Percentiles rank a stretch among this genome's conserved stretches.
These are phyloP conservation scores for Lithophane leautieri DNA, from an alignment of 2,888 invertebrate species.

Conservation along the genomic window DNA sequence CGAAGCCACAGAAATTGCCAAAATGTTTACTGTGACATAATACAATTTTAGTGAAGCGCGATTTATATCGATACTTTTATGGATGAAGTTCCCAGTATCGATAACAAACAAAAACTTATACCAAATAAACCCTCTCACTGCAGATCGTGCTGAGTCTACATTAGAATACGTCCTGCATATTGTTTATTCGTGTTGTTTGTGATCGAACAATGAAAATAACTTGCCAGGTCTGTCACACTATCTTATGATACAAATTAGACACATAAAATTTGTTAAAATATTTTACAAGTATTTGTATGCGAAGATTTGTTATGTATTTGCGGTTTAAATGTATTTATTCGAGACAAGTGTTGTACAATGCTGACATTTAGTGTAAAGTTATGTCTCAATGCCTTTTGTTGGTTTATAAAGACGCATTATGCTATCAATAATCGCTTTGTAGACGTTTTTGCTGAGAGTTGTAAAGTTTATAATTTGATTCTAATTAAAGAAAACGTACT, in stretches of 20 bases:
- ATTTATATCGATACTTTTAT: conserved; percentile 31
- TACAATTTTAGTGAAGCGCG: conserved; percentile 12
- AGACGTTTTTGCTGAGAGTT: neutral
- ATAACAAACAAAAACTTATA: conserved; percentile 21
- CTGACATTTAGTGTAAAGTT: conserved; percentile 31
- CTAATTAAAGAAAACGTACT: too few species aligned
- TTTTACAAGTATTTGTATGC: conserved; percentile 42
- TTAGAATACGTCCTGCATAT: conserved; percentile 60
- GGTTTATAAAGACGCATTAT: neutral
- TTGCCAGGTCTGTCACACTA: conserved; percentile 43
- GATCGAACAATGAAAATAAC: conserved; percentile 62
- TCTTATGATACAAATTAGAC: conserved; percentile 50
- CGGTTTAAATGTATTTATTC: conserved; percentile 51
- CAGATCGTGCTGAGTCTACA: conserved; percentile 59
- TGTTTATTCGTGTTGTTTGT: conserved; percentile 60
- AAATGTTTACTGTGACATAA: too few species aligned
- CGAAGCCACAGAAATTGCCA: rapidly evolving
- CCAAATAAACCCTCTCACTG: conserved; percentile 15
- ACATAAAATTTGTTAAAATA: conserved; percentile 59
- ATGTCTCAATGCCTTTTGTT: neutral
- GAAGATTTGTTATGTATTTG: conserved; percentile 47
- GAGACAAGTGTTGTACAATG: neutral
- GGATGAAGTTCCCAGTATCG: conserved; percentile 2
- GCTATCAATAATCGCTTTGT: neutral
- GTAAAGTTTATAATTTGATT: neutral